Evolutionary conservation across 2,888 invertebrate genomes (phyloP).

Genomic region (Eubasilissa splendida): DNA sequence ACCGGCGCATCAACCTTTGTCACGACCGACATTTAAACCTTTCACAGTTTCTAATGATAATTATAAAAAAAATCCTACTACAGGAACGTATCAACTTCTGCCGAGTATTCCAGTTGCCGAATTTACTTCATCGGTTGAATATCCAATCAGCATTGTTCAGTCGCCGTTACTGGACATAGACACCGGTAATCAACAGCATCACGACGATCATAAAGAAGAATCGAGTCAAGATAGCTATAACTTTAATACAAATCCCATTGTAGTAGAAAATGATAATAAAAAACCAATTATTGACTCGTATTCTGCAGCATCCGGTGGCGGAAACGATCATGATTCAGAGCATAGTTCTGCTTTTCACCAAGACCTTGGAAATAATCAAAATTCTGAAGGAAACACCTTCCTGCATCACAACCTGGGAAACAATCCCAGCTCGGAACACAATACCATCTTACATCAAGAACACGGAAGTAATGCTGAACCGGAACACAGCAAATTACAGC

Average conservation of each 20-base stretch:
- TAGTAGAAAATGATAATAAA: conserved; percentile 62
- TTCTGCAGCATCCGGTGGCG: conserved; percentile 65
- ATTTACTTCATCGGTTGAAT: conserved; percentile 80
- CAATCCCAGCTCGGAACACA: too few relatives aligned
- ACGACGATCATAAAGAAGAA: conserved; percentile 40
- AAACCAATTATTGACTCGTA: conserved; percentile 69
- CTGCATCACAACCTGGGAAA: too few relatives aligned
- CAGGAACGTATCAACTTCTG: conserved; percentile 70
- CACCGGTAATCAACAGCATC: conserved; percentile 59
- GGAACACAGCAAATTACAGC: too few relatives aligned
- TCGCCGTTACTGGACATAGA: conserved; percentile 79
- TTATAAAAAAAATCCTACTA: conserved; percentile 40
- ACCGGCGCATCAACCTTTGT: not conserved
- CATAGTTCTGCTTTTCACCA: not conserved
- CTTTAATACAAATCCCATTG: conserved; percentile 63
- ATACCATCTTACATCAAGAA: too few relatives aligned
- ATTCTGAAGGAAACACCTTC: too few relatives aligned
- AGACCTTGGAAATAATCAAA: too few relatives aligned
- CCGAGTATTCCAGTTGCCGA: conserved; percentile 80
- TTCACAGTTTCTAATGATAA: conserved; percentile 1
- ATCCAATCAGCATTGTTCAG: conserved; percentile 80
- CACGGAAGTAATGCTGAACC: too few relatives aligned
- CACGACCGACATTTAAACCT: not conserved
- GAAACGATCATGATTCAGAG: conserved; percentile 59
- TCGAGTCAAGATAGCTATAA: conserved; percentile 60